A percentile compares a stretch with the other conserved stretches of the same genome.
Conservation (phyloP, 2,888 invertebrate species). For the Augiades crinisus region DNA sequence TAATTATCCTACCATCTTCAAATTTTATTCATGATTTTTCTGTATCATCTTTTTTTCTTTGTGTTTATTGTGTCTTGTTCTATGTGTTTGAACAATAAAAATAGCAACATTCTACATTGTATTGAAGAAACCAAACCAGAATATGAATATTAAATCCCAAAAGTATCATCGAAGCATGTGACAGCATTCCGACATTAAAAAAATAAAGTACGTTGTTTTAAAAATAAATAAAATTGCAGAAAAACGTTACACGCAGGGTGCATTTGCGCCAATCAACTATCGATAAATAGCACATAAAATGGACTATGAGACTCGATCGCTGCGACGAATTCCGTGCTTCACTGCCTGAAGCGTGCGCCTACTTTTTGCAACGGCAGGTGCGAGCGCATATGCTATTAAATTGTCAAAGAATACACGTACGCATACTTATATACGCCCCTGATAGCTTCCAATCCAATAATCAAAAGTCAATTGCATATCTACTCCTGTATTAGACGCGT, state of each 20-base stretch:
- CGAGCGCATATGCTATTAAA: constrained; percentile 78
- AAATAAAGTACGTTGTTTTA: constrained; percentile 13
- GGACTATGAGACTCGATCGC: constrained; percentile 61
- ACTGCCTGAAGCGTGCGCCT: constrained; percentile 74
- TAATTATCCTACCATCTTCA: too few relatives aligned
- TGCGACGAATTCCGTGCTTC: constrained; percentile 77
- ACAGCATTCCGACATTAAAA: constrained; percentile 20
- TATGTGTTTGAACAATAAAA: too few relatives aligned
- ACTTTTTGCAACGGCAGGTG: constrained; percentile 79
- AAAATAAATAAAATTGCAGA: constrained; percentile 23
- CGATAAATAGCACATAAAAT: constrained; percentile 76
- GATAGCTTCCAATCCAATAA: constrained; percentile 66
- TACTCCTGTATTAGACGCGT: constrained; percentile 28
- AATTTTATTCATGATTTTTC: too few relatives aligned
- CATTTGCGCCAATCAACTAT: constrained; percentile 68
- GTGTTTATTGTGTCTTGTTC: too few relatives aligned
- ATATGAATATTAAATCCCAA: constrained; percentile 9
- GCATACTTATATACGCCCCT: constrained; percentile 52
- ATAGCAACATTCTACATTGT: too few relatives aligned
- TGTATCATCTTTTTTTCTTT: too few relatives aligned
- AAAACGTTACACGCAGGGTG: constrained; percentile 25
- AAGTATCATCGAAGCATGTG: constrained; percentile 1
- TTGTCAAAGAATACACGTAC: constrained; percentile 75
- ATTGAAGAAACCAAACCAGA: neutral
- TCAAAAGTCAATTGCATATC: constrained; percentile 56